Percentiles rank a stretch among this genome's conserved stretches.
Conservation (phyloP, 2,113 vertebrate species). For the Ictidomys tridecemlineatus region DNA sequence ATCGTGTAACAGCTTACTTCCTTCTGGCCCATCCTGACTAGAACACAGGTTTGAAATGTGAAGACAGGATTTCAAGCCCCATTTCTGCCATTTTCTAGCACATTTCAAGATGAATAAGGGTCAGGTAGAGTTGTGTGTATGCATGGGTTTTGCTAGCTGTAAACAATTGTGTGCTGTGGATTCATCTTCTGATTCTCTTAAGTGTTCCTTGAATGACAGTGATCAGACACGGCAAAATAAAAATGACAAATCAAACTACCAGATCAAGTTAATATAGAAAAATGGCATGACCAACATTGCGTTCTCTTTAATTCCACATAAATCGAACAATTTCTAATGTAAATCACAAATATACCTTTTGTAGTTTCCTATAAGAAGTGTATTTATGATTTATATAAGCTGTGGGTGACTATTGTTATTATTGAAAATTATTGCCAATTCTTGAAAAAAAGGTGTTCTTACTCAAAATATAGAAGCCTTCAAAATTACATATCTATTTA, state of each 20-base stretch:
- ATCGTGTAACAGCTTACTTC: not conserved
- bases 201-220: not conserved
- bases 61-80: not conserved
- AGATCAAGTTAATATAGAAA: conserved; percentile 1
- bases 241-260: not conserved
- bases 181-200: not conserved
- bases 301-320: not conserved
- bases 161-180: not conserved
- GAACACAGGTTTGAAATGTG: not conserved
- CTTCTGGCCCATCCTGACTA: not conserved
- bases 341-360: not conserved
- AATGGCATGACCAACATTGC: not conserved
- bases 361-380: too few species aligned
- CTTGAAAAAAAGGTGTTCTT: not conserved
- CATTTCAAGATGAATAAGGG: conserved; percentile 31
- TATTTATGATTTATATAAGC: too few species aligned
- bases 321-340: not conserved
- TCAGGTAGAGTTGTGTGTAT: not conserved
- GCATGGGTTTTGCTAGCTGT: not conserved
- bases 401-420: not conserved
- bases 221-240: not conserved
- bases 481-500: not conserved
- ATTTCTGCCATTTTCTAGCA: not conserved
- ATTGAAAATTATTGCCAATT: not conserved
- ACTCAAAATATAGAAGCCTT: not conserved